Percentiles rank a stretch among this genome's conserved stretches.
phyloP scores from a whole-genome alignment of 2,113 vertebrate species.

The Saguinus midas region DNA sequence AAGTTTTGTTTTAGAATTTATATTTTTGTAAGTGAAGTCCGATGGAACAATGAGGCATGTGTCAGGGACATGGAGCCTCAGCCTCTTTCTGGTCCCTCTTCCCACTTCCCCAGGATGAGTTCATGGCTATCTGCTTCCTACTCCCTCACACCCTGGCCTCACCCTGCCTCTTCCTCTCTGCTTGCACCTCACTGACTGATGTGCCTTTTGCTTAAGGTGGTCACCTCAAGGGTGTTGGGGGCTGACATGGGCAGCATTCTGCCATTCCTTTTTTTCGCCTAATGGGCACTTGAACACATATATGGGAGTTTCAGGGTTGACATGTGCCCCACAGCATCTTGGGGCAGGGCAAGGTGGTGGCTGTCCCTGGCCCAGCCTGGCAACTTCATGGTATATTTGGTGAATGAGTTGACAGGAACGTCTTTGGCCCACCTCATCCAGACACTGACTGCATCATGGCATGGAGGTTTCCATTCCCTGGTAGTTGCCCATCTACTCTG shows the following conservation, averaged over 20 bases:
- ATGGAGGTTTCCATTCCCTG: no score
- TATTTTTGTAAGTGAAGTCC: neutral
- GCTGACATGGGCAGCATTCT: neutral
- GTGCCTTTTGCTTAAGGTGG: neutral
- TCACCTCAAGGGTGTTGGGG: neutral
- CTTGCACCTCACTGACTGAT: neutral
- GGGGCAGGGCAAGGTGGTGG: no score
- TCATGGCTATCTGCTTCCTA: neutral
- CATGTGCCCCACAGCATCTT: neutral
- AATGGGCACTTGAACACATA: neutral
- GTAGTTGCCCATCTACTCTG: neutral
- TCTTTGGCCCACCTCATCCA: no score
- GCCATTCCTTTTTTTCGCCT: neutral
- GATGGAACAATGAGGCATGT: no score
- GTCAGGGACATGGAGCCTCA: neutral
- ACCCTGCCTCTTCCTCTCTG: neutral
- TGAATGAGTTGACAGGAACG: neutral
- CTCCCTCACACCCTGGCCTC: neutral
- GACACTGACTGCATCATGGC: neutral
- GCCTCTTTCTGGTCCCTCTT: neutral
- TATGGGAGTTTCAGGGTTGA: neutral
- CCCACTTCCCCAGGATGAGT: neutral
- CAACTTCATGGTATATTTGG: neutral
- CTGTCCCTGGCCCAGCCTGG: neutral
- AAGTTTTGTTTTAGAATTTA: neutral